Evolutionary conservation across 2,113 vertebrate species (phyloP), one percentile per base, ranked within the genome.

Genomic region (Tetrao urogallus): DNA sequence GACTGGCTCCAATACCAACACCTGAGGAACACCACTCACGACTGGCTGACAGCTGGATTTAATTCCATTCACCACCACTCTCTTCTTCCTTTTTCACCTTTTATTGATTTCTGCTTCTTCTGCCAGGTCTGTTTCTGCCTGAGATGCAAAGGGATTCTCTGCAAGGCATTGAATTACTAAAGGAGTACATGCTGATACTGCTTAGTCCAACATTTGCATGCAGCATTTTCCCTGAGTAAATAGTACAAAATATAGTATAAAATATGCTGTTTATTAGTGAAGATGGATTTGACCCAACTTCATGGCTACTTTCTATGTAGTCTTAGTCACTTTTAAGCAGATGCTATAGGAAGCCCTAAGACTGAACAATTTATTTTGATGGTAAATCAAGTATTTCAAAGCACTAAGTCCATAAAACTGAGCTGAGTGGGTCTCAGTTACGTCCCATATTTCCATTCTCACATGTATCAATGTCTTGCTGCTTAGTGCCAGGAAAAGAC

Each of bases 361-460:
- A 8, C 22, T 40, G 57, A 24, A 52, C 50, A 17, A 4, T 32
- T 20, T 81, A 52, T 32, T 38, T 16, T 88, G 52, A 20, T 47
- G 47, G 75, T 32, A 36, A 74, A 71, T 42, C 17, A 45, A 43
- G 40, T 36, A 15, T 70, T 82, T 72, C 15, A 34, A 74, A 61
- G 10, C 24, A 7, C 2, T 30, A 40, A 65, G 10, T 72, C 67
- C 36, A 4, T 32, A 52, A 28, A 42, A 38, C 40, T 0, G 0
- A 30, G 20, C 19, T 48, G 30, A 71, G 36, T 6, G 54, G 58
- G 34, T 93, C 75, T 91, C 67, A 22, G 42, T 60, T 42, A 64
- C 27, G 43, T 92, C 87, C 79, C 25, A 1, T 50, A 50, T 94
- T 95, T 96, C 91, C 85, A 67, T 92, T 91, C 75, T 78, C 89